Conservation (phyloP, 1,140 invertebrate species). For the Aphidius ervi region DNA sequence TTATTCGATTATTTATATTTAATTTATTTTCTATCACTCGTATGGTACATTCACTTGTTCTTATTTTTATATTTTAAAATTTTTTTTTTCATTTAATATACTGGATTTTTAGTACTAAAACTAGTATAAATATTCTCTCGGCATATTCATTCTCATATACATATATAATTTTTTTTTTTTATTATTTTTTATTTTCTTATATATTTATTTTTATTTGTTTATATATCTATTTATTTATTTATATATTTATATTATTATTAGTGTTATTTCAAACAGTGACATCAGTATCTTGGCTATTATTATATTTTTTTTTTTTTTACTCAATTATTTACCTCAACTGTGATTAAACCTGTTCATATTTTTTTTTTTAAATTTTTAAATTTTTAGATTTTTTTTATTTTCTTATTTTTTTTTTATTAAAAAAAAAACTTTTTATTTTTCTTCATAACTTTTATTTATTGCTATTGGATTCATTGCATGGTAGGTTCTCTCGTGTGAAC, state of each 20-base stretch:
- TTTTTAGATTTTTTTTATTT: constrained; percentile 25
- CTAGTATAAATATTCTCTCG: constrained; percentile 51
- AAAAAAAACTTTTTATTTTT: constrained; percentile 24
- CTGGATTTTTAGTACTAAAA: constrained; percentile 39
- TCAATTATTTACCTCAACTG: neutral
- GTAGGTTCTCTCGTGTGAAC: constrained; percentile 37
- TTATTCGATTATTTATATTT: constrained; percentile 23
- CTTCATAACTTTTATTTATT: constrained; percentile 37
- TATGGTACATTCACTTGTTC: constrained; percentile 33
- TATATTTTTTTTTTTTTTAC: constrained; percentile 10
- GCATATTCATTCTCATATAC: constrained; percentile 35
- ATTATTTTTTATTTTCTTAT: constrained; percentile 29
- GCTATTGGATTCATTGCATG: constrained; percentile 50
- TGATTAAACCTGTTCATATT: neutral
- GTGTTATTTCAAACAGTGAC: constrained; percentile 23
- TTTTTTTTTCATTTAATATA: constrained; percentile 30
- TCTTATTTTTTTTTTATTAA: constrained; percentile 21
- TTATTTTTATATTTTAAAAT: constrained; percentile 27
- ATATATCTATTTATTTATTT: constrained; percentile 38
- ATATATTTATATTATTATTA: constrained; percentile 23
- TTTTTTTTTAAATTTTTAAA: constrained; percentile 10
- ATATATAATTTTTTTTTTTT: constrained; percentile 17
- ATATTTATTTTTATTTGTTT: constrained; percentile 35
- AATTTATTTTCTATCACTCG: constrained; percentile 23
- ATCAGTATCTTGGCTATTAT: neutral